A percentile compares a stretch with the other conserved stretches of the same genome.
These are phyloP conservation scores for Macropodus opercularis DNA, from an alignment of 2,797 vertebrate species.

Conservation along the genomic window DNA sequence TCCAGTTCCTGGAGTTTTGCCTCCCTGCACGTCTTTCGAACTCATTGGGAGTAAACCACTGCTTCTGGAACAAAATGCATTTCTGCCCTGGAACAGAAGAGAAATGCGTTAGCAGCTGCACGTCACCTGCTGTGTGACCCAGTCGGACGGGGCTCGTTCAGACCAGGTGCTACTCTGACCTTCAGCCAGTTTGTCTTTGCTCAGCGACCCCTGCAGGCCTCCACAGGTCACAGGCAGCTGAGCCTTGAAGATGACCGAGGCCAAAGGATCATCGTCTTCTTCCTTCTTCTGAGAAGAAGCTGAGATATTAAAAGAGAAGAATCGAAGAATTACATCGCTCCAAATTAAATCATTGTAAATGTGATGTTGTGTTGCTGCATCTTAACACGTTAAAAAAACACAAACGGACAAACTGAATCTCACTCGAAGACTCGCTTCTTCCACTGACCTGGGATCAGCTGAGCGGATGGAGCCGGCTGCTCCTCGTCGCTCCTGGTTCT, in stretches of 20 bases:
- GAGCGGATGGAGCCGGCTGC: slow-evolving; percentile 55
- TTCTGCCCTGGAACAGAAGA: slow-evolving; percentile 57
- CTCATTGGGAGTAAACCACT: slow-evolving; percentile 63
- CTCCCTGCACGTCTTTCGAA: slow-evolving; percentile 75
- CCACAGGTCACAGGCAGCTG: slow-evolving; percentile 77
- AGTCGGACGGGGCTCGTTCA: no score
- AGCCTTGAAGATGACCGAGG: slow-evolving; percentile 57
- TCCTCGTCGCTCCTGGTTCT: slow-evolving; percentile 39
- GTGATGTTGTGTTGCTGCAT: no score
- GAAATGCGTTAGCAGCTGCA: neutral
- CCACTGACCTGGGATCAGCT: slow-evolving; percentile 20
- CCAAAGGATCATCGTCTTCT: slow-evolving; percentile 67
- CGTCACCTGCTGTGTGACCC: no score
- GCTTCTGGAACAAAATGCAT: slow-evolving; percentile 52
- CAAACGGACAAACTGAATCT: no score
- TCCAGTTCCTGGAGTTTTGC: slow-evolving; percentile 71
- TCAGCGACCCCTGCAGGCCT: slow-evolving; percentile 23
- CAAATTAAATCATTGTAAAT: no score
- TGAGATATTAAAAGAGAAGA: slow-evolving; percentile 26
- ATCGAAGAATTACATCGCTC: no score
- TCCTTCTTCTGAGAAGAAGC: slow-evolving; percentile 67
- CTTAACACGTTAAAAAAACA: no score
- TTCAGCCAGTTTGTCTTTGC: slow-evolving; percentile 59
- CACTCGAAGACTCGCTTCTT: no score
- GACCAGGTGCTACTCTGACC: slow-evolving; percentile 56